phyloP scores from a whole-genome alignment of 2,888 invertebrate species.

The Idaea biselata region DNA sequence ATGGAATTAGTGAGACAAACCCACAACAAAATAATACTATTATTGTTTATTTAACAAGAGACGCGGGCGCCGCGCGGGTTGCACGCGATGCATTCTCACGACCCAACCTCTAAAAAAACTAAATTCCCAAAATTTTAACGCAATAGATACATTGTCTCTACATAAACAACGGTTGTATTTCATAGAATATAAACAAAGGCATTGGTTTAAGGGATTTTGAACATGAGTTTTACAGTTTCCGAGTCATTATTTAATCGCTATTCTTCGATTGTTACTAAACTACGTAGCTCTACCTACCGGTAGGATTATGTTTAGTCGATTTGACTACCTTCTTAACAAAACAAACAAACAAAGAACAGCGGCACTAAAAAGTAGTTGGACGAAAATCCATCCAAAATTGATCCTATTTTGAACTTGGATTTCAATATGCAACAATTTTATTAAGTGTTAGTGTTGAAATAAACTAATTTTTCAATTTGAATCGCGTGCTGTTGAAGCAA shows the following conservation, averaged over 20 bases:
- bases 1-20: slow-evolving; percentile 43
- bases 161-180: slow-evolving; percentile 71
- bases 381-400: too few species aligned
- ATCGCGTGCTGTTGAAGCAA: too few species aligned
- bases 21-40: slow-evolving; percentile 41
- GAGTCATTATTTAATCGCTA: neutral
- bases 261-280: neutral
- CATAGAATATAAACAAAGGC: slow-evolving; percentile 47
- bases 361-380: too few species aligned
- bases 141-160: slow-evolving; percentile 74
- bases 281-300: neutral
- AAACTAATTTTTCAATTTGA: too few species aligned
- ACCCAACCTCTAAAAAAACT: slow-evolving; percentile 59
- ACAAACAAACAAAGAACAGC: too few species aligned
- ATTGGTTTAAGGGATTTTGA: neutral
- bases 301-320: neutral
- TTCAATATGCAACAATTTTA: too few species aligned
- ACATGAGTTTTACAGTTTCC: neutral
- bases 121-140: slow-evolving; percentile 66
- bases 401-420: too few species aligned
- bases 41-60: slow-evolving; percentile 70
- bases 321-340: too few species aligned
- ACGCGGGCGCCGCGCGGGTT: slow-evolving; percentile 43
- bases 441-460: too few species aligned
- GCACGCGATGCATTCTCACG: slow-evolving; percentile 74